Evolutionary conservation across 2,888 invertebrate genomes (phyloP).

Genomic region (Aphodius granarius): DNA sequence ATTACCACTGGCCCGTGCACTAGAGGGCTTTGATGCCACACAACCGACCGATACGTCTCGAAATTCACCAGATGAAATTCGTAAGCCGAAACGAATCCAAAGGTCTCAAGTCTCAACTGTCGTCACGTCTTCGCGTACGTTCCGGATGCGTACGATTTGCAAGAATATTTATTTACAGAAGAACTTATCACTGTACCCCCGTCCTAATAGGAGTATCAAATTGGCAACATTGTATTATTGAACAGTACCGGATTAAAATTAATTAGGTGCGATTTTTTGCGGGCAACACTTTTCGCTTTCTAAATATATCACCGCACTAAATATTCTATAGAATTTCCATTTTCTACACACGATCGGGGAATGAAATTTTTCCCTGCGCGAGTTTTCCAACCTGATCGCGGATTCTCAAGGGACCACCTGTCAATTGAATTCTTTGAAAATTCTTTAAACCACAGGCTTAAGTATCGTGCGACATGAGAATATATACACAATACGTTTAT

Average conservation of each 20-base stretch:
- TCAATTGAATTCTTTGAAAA: neutral
- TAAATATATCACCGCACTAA: neutral
- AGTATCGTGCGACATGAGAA: neutral
- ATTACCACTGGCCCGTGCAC: conserved; percentile 31
- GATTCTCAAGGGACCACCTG: neutral
- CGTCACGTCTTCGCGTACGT: conserved; percentile 23
- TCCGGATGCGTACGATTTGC: conserved; percentile 10
- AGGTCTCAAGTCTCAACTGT: conserved; percentile 25
- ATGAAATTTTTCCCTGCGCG: neutral
- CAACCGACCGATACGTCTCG: conserved; percentile 30
- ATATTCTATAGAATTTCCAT: neutral
- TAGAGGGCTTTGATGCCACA: conserved; percentile 32
- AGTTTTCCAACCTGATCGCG: neutral
- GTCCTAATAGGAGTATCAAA: conserved; percentile 10
- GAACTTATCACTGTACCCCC: conserved; percentile 14
- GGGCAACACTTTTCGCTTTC: neutral
- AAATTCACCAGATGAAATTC: conserved; percentile 23
- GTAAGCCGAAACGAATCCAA: conserved; percentile 26
- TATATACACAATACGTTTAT: neutral
- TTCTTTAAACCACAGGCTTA: neutral
- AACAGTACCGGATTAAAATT: conserved; percentile 21
- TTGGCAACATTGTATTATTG: conserved; percentile 22
- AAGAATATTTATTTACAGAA: conserved; percentile 7
- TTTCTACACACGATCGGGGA: neutral
- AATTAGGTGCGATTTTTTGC: neutral